Percentiles rank a stretch among this genome's conserved stretches.
These are phyloP conservation scores for Dipodomys stephensi DNA, from an alignment of 2,113 vertebrate genomes.

Conservation along the genomic window DNA sequence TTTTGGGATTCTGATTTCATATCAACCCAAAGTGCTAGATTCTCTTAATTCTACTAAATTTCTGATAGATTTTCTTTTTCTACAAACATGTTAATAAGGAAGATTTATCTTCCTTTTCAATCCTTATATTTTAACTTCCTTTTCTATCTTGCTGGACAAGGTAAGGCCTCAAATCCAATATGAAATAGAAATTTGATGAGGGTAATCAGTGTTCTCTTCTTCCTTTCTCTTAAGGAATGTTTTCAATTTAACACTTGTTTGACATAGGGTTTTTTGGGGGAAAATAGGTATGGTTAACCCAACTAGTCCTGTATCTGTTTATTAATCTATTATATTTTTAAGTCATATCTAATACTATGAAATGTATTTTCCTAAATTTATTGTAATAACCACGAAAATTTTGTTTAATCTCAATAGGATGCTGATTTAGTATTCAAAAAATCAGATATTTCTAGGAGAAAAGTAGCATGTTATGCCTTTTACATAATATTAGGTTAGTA, in stretches of 20 bases:
- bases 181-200: neutral
- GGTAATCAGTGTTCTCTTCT: neutral
- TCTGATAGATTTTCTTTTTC: slow-evolving; percentile 28
- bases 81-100: neutral
- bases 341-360: neutral
- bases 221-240: neutral
- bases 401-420: neutral
- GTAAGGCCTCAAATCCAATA: neutral
- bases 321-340: neutral
- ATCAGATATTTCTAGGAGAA: too few relatives aligned
- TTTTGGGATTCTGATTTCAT: neutral
- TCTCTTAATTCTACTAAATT: slow-evolving; percentile 31
- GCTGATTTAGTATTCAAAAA: too few relatives aligned
- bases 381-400: slow-evolving; percentile 5
- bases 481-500: too few relatives aligned
- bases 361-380: neutral
- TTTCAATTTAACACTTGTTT: neutral
- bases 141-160: neutral
- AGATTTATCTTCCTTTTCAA: neutral
- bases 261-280: neutral
- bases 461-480: too few relatives aligned
- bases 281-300: neutral
- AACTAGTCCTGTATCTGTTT: neutral
- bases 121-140: neutral
- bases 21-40: neutral